Percentiles rank a stretch among this genome's conserved stretches.
These are phyloP conservation scores for Cantharis lateralis DNA, from an alignment of 2,888 invertebrate species.

Conservation along the genomic window DNA sequence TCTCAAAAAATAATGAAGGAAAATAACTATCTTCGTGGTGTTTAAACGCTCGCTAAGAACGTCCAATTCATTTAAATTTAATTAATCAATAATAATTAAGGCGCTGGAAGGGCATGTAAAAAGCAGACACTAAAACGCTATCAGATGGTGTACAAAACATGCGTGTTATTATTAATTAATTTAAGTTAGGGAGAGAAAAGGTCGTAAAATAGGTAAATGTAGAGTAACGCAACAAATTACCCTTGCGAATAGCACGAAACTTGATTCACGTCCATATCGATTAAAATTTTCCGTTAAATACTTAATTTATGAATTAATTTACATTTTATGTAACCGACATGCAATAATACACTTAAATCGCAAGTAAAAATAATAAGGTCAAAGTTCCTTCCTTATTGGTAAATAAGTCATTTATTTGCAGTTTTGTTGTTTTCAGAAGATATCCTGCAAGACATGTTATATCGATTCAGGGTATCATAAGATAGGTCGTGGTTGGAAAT, in stretches of 20 bases:
- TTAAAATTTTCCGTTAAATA: neutral
- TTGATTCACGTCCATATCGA: neutral
- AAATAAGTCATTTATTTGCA: neutral
- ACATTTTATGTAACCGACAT: neutral
- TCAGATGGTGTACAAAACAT: neutral
- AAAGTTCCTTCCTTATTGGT: neutral
- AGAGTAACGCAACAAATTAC: neutral
- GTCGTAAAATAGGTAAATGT: neutral
- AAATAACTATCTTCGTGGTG: neutral
- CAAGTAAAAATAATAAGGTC: neutral
- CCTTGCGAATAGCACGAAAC: neutral
- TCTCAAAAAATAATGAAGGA: neutral
- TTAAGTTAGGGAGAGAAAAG: neutral
- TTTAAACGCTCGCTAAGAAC: neutral
- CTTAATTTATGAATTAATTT: constrained; percentile 1
- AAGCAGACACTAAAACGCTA: neutral
- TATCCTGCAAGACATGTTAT: neutral
- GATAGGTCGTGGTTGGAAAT: neutral
- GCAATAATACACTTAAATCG: neutral
- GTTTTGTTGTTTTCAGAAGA: neutral
- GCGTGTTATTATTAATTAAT: neutral
- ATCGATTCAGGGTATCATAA: neutral
- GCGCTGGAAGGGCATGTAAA: neutral
- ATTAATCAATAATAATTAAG: neutral
- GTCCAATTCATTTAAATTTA: neutral